phyloP scores from a whole-genome alignment of 92 coral and sea anemone genomes.

The Palythoa caribaeorum region DNA sequence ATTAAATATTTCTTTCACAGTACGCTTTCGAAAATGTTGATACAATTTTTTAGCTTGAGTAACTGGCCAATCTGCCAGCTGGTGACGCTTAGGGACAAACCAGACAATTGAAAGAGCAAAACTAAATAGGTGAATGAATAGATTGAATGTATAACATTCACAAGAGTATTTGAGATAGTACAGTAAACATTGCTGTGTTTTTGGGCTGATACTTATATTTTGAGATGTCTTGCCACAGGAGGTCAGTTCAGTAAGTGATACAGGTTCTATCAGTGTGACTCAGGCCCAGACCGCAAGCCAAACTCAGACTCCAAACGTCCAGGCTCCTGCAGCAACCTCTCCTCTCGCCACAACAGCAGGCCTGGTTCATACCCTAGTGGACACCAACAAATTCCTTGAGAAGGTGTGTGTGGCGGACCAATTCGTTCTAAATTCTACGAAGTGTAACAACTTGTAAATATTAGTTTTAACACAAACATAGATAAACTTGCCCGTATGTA shows the following conservation, averaged over 20 bases:
- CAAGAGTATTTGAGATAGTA: too few species aligned
- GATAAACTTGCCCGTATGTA: too few species aligned
- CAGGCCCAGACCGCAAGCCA: conserved; percentile 14
- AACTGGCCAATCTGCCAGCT: too few species aligned
- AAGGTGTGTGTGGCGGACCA: not conserved
- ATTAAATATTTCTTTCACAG: not conserved
- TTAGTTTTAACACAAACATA: not conserved
- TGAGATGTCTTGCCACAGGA: too few species aligned
- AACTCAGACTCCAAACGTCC: not conserved
- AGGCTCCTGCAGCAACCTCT: conserved; percentile 22
- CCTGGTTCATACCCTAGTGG: conserved; percentile 40
- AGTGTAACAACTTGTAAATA: not conserved
- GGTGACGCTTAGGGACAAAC: too few species aligned
- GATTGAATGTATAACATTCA: too few species aligned
- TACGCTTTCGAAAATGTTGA: not conserved
- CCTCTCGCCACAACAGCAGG: conserved; percentile 39
- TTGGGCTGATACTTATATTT: too few species aligned
- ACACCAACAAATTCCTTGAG: conserved; percentile 8
- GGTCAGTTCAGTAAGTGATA: conserved; percentile 1
- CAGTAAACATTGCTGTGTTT: too few species aligned
- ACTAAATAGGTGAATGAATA: too few species aligned
- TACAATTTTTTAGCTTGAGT: not conserved
- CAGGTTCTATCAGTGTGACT: not conserved
- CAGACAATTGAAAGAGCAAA: too few species aligned
- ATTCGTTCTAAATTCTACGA: not conserved